These are phyloP conservation scores for Tiphia femorata DNA, from an alignment of 2,888 invertebrate genomes.

Conservation along the genomic window DNA sequence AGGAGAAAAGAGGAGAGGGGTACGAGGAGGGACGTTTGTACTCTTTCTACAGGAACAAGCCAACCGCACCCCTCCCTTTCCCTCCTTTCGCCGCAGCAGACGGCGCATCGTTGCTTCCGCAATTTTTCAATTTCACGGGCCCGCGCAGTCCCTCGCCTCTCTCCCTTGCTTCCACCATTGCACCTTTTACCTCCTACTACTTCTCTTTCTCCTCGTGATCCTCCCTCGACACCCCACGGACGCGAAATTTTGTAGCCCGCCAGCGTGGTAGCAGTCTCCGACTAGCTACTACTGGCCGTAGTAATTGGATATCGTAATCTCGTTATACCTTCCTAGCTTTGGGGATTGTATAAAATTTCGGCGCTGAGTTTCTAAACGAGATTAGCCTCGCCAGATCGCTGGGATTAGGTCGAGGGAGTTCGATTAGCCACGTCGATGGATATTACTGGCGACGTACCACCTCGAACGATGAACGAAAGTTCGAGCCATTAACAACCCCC, in stretches of 20 bases:
- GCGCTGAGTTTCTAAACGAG: slow-evolving; percentile 44
- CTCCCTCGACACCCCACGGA: slow-evolving; percentile 15
- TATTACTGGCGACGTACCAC: no score
- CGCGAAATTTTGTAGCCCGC: slow-evolving; percentile 40
- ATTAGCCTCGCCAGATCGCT: slow-evolving; percentile 32
- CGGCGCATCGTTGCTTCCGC: slow-evolving; percentile 23
- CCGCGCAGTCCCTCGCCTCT: neutral
- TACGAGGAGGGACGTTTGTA: no score
- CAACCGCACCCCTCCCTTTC: neutral
- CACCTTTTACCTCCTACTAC: slow-evolving; percentile 17
- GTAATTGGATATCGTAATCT: slow-evolving; percentile 53
- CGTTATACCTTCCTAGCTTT: slow-evolving; percentile 39
- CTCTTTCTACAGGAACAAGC: no score
- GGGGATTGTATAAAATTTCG: slow-evolving; percentile 46
- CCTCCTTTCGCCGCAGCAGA: slow-evolving; percentile 1
- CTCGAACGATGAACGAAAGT: no score
- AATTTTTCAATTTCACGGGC: slow-evolving; percentile 36
- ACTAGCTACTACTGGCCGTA: slow-evolving; percentile 12
- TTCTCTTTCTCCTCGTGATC: neutral
- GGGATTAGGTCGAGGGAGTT: slow-evolving; percentile 34
- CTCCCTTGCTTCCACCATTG: neutral
- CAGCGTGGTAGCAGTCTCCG: slow-evolving; percentile 14
- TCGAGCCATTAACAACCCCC: no score
- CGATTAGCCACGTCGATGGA: slow-evolving; percentile 21
- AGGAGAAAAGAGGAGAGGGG: no score